Percentiles rank a stretch among this genome's conserved stretches.
phyloP scores from a whole-genome alignment of 92 coral and sea anemone species.

The Parazoanthus swiftii region DNA sequence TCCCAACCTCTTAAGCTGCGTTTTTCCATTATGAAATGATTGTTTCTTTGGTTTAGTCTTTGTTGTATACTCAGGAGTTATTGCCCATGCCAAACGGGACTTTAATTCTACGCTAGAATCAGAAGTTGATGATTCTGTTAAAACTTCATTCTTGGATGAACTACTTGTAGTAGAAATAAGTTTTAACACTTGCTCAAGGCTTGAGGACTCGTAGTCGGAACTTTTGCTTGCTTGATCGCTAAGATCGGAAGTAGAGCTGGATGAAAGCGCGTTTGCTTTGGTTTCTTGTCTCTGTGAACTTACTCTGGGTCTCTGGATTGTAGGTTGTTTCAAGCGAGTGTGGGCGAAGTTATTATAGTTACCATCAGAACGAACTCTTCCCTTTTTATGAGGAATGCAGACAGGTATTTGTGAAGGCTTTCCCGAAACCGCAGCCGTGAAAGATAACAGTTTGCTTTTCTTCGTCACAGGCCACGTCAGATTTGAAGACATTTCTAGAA shows the following conservation, averaged over 20 bases:
- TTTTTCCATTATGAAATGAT: neutral
- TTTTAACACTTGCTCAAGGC: neutral
- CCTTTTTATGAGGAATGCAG: neutral
- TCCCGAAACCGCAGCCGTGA: neutral
- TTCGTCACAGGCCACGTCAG: neutral
- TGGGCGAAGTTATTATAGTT: neutral
- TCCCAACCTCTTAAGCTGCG: neutral
- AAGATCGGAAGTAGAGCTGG: neutral
- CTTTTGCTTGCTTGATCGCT: constrained; percentile 5
- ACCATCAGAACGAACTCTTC: neutral
- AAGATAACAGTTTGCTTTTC: neutral
- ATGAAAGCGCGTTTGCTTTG: neutral
- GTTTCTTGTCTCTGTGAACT: neutral
- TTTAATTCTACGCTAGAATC: neutral
- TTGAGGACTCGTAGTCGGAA: neutral
- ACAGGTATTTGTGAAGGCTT: neutral
- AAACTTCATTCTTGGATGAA: neutral
- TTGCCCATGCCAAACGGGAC: neutral
- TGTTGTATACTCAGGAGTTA: neutral
- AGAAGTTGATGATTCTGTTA: neutral
- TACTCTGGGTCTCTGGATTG: neutral
- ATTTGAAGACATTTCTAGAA: neutral
- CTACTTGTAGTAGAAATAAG: neutral
- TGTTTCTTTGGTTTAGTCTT: neutral
- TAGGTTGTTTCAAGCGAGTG: neutral